Conservation (phyloP, 2,888 invertebrate species). For the Augiades crinisus region DNA sequence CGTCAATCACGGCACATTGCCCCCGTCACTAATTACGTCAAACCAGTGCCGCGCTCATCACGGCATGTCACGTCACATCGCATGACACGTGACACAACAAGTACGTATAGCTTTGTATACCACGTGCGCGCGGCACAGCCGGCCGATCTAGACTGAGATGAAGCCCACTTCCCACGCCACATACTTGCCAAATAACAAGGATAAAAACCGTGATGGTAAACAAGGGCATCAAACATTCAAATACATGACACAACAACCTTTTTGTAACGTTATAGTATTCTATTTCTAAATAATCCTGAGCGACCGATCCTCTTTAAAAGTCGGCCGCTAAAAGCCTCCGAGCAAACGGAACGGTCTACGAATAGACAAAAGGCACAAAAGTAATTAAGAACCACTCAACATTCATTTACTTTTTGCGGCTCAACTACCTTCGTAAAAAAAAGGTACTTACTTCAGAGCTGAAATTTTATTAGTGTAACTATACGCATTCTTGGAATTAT, state of each 20-base stretch:
- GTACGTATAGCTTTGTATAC: slow-evolving; percentile 32
- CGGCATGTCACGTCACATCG: slow-evolving; percentile 29
- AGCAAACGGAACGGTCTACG: slow-evolving; percentile 4
- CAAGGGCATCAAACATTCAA: slow-evolving; percentile 45
- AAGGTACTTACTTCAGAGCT: not conserved
- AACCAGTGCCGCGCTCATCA: slow-evolving; percentile 30
- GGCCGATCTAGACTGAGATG: slow-evolving; percentile 68
- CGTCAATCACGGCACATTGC: slow-evolving; percentile 15
- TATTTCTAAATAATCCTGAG: slow-evolving; percentile 3
- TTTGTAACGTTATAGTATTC: slow-evolving; percentile 7
- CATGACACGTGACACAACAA: slow-evolving; percentile 42
- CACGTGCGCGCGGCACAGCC: slow-evolving; percentile 60
- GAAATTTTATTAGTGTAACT: not conserved
- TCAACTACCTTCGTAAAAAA: not conserved
- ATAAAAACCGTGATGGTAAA: slow-evolving; percentile 60
- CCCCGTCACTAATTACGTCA: slow-evolving; percentile 21
- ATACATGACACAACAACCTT: slow-evolving; percentile 10
- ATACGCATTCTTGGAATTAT: not conserved
- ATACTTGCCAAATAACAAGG: slow-evolving; percentile 55
- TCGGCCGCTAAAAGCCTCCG: slow-evolving; percentile 16
- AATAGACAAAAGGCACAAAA: slow-evolving; percentile 18
- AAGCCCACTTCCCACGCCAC: slow-evolving; percentile 51
- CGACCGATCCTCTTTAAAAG: slow-evolving; percentile 15
- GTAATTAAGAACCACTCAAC: slow-evolving; percentile 19
- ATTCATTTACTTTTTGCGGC: slow-evolving; percentile 15